A percentile compares a stretch with the other conserved stretches of the same genome.
These are phyloP conservation scores for Crotalus tigris DNA, from an alignment of 2,113 vertebrate species.

Conservation along the genomic window DNA sequence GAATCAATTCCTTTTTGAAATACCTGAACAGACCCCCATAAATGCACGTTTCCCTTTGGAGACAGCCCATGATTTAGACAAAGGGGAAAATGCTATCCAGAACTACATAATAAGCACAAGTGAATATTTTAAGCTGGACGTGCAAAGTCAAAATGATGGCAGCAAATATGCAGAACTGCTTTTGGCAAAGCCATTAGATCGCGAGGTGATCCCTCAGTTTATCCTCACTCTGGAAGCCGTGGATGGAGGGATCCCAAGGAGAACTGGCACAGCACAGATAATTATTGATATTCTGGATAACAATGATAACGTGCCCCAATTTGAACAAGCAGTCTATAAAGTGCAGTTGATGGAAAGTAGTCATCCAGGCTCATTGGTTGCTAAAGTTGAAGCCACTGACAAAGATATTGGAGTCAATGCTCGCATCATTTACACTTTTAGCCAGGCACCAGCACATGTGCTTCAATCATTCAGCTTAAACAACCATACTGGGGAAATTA, in stretches of 20 bases:
- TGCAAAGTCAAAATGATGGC: background rate
- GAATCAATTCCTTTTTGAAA: slow-evolving; percentile 3
- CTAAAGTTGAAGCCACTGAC: background rate
- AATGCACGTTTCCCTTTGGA: background rate
- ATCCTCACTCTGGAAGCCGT: background rate
- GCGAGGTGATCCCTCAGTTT: background rate
- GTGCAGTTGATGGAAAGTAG: background rate
- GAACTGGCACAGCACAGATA: slow-evolving; percentile 9
- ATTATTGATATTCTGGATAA: background rate
- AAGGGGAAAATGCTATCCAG: slow-evolving; percentile 18
- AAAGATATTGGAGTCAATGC: background rate
- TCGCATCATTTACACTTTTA: background rate
- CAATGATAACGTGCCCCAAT: slow-evolving; percentile 4
- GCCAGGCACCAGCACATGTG: background rate
- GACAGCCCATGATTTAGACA: background rate
- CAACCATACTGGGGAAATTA: background rate
- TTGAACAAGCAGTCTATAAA: background rate
- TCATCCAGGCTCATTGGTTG: background rate
- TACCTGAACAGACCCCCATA: background rate
- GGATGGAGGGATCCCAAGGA: slow-evolving; percentile 5
- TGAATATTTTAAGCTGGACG: background rate
- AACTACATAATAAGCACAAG: background rate
- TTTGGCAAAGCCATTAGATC: background rate
- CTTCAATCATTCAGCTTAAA: background rate
- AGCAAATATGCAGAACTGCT: background rate